These are phyloP conservation scores for Galago senegalensis DNA, from an alignment of 2,797 vertebrate genomes.

Conservation along the genomic window DNA sequence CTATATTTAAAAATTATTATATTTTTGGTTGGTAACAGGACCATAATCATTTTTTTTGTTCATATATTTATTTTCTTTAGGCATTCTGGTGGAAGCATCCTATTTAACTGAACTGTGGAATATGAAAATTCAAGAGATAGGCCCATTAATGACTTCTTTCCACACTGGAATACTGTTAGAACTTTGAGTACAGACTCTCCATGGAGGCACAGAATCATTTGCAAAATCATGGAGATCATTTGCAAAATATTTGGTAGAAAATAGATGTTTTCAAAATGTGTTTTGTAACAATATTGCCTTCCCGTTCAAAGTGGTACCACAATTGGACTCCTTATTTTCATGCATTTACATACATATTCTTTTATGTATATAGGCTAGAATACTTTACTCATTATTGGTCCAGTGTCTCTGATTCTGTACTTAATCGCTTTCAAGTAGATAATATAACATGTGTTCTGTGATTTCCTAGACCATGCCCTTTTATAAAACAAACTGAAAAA, in stretches of 20 bases:
- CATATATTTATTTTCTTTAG: neutral
- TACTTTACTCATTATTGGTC: neutral
- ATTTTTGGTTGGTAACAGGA: neutral
- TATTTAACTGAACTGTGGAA: neutral
- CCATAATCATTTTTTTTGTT: neutral
- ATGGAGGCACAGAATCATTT: neutral
- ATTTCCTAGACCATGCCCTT: conserved; percentile 3
- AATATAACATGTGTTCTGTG: neutral
- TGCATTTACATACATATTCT: neutral
- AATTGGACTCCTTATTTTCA: neutral
- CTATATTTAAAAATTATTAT: neutral
- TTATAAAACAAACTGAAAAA: neutral
- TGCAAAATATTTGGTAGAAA: neutral
- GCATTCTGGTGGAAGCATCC: neutral
- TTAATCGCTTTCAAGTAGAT: conserved; percentile 16
- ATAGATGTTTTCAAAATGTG: neutral
- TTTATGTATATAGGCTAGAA: conserved; percentile 8
- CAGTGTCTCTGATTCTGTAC: neutral
- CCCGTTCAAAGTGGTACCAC: neutral
- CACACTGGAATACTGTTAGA: neutral
- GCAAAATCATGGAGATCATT: neutral
- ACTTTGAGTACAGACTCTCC: neutral
- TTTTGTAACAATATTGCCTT: conserved; percentile 27
- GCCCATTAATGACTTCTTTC: neutral
- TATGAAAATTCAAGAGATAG: neutral